Evolutionary conservation across 1,140 invertebrate species (phyloP).

Genomic region (Caerostris extrusa): DNA sequence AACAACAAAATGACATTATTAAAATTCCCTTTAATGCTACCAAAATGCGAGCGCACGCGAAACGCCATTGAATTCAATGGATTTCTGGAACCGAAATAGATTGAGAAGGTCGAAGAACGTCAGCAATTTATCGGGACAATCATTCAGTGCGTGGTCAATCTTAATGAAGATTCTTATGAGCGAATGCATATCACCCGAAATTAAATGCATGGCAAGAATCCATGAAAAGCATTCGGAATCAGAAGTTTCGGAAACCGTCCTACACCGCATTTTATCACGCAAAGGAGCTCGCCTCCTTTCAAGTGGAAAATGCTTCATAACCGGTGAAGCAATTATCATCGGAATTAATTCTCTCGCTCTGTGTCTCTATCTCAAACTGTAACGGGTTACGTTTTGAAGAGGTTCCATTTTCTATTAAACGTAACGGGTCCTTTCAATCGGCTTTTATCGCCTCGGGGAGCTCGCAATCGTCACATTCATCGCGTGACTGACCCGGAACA

Average conservation of each 20-base stretch:
- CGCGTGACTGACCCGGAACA: constrained; percentile 27
- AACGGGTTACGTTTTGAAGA: constrained; percentile 9
- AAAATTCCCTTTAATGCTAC: too few relatives aligned
- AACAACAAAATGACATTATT: too few relatives aligned
- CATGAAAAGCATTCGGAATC: not conserved
- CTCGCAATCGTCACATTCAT: constrained; percentile 19
- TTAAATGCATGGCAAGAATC: not conserved
- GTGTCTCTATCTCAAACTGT: too few relatives aligned
- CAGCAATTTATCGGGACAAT: not conserved
- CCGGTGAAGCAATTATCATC: constrained; percentile 22
- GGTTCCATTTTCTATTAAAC: constrained; percentile 9
- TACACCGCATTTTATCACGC: not conserved
- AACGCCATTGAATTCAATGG: not conserved
- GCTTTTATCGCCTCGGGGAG: not conserved
- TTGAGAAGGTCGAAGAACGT: not conserved
- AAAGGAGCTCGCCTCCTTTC: not conserved
- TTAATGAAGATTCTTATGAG: not conserved
- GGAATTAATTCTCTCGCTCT: constrained; percentile 48
- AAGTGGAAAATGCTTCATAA: constrained; percentile 60
- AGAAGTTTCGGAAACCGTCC: not conserved
- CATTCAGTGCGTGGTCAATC: not conserved
- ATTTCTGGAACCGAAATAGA: not conserved
- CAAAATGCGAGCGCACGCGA: too few relatives aligned
- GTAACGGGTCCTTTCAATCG: constrained; percentile 25
- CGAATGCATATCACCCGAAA: not conserved